Evolutionary conservation across 2,797 vertebrate species (phyloP), one percentile per base, ranked within the genome.

Genomic region (Neomorphus geoffroyi): DNA sequence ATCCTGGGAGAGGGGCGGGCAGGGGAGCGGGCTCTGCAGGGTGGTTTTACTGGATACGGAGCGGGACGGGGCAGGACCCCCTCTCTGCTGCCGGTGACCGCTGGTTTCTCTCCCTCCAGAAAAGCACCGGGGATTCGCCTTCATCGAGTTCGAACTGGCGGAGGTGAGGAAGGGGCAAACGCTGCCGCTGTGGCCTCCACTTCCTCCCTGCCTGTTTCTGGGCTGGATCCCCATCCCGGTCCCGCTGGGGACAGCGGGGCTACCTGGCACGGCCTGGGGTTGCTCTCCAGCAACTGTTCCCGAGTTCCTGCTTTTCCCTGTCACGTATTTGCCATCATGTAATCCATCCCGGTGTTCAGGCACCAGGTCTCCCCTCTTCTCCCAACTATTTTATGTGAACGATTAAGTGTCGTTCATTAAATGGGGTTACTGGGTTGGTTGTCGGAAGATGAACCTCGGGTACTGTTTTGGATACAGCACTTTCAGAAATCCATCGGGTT

Each of bases 121-220:
- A 96, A 99, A 99, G 89, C 99, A 99, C 97, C 98, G 99, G 80
- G 99, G 99, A 43, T 99, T 99, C 92, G 99, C 99, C 7, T 99
- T 99, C 90, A 98, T 99, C 92, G 99, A 99, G 88, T 99, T 99
- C 93, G 99, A 99, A 94, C 88, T 99, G 97, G 99, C 98, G 22
- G 99, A 99, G 98, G 99, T 99, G 96, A 97, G 98, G 22, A 51
- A 8, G 39, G 27, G 8, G 32, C 6, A 22, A 12, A 5, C 16
- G 6, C 48, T 3, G 35, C 45, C 15, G 2, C 56, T n/a, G 15
- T 28, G 30, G n/a, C 53, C 11, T 8, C 10, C 14, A 17, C 77
- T 32, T 39, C 14, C 24, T n/a, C 1, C 8, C 6, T 1, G 8
- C 18, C 11, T 4, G 7, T 5, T 39, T 17, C 33, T 6, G n/a